Percentiles rank a stretch among this genome's conserved stretches.
Conservation (phyloP, 2,888 invertebrate species). For the Automeris io region DNA sequence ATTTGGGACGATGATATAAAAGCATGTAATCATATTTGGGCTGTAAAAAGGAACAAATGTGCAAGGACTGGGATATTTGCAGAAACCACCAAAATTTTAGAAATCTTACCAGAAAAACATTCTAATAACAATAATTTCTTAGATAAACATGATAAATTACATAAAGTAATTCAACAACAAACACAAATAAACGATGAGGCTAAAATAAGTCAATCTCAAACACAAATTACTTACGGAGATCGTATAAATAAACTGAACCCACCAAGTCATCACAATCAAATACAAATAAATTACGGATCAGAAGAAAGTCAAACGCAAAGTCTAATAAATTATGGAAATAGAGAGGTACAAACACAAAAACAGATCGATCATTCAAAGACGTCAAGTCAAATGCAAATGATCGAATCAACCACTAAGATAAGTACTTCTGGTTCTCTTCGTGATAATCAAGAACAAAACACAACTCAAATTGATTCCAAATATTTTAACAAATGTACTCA, state of each 20-base stretch:
- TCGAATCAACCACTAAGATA: conserved; percentile 24
- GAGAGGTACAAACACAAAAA: conserved; percentile 40
- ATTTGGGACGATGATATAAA: conserved; percentile 85
- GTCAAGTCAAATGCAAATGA: conserved; percentile 37
- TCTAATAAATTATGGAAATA: conserved; percentile 37
- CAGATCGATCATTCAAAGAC: conserved; percentile 43
- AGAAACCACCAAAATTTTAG: conserved; percentile 6
- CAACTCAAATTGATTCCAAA: conserved; percentile 5
- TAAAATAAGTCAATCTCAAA: conserved; percentile 37
- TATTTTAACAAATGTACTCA: conserved; percentile 15
- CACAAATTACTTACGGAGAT: conserved; percentile 40
- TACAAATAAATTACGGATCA: conserved; percentile 38
- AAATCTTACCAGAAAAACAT: conserved; percentile 8
- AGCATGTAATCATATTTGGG: conserved; percentile 85
- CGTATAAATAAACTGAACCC: too few relatives aligned
- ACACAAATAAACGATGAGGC: conserved; percentile 37
- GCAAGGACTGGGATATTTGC: conserved; percentile 25
- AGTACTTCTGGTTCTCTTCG: conserved; percentile 14
- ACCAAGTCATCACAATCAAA: conserved; percentile 38
- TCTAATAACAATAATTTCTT: conserved; percentile 10
- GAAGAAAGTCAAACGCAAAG: conserved; percentile 42
- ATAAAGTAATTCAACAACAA: conserved; percentile 31
- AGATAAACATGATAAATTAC: conserved; percentile 11
- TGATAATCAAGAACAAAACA: conserved; percentile 8
- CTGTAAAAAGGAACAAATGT: conserved; percentile 66